Evolutionary conservation across 2,888 invertebrate species (phyloP).

Genomic region (Piscicola geometra): DNA sequence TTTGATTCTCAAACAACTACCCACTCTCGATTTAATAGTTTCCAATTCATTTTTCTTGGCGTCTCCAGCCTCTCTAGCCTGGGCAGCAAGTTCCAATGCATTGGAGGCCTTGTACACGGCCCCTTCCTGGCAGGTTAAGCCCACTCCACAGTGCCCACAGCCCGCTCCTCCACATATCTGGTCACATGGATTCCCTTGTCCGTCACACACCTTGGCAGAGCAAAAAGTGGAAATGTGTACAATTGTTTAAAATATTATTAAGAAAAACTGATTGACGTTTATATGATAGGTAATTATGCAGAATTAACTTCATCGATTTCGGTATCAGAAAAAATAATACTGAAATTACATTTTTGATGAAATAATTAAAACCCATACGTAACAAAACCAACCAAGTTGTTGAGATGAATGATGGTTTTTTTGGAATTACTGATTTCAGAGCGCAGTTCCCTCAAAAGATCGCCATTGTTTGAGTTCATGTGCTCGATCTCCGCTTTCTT

Average conservation of each 20-base stretch:
- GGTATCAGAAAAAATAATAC: not conserved
- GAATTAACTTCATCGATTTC: not conserved
- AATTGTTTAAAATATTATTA: no score
- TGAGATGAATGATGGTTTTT: not conserved
- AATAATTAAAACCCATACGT: no score
- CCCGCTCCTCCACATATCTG: slow-evolving; percentile 90
- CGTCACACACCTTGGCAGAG: slow-evolving; percentile 79
- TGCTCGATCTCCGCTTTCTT: slow-evolving; percentile 24
- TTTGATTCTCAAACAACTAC: no score
- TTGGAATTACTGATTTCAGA: not conserved
- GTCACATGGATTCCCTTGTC: slow-evolving; percentile 76
- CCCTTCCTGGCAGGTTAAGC: slow-evolving; percentile 64
- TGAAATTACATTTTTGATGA: not conserved
- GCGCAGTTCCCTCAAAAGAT: slow-evolving; percentile 13
- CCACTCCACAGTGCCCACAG: slow-evolving; percentile 78
- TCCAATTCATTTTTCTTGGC: not conserved
- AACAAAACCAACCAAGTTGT: slow-evolving; percentile 16
- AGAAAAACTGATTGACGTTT: no score
- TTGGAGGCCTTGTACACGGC: slow-evolving; percentile 72
- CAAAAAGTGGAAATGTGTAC: no score
- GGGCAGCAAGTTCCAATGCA: slow-evolving; percentile 38
- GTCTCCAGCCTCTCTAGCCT: slow-evolving; percentile 21
- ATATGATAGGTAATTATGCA: not conserved
- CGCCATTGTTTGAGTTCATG: not conserved
- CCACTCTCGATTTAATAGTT: slow-evolving; percentile 24